Base-by-base conservation (phyloP, 2,113 vertebrate species). In the Pelmatolapia mariae region DNA sequence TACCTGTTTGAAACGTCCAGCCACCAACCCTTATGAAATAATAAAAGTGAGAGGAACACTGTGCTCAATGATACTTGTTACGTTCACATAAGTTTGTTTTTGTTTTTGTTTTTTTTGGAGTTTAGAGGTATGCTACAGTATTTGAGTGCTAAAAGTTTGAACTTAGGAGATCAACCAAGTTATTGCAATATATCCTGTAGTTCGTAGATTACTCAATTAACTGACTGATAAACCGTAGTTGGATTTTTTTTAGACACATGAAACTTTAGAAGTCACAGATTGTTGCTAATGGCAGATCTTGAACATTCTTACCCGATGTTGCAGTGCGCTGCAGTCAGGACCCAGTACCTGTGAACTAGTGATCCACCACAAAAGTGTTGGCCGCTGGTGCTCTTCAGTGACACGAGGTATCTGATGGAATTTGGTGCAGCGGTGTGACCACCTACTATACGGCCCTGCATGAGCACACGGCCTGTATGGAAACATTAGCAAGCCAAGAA, bases 271-370 rank as follows among this genome's bases (percentile, higher is more conserved):
- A 78, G 0, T 26, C 43, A 29, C 16, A 76, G 26, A 10, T 31
- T 29, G 43, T 7, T 76, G 10, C 15, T 11, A 47, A 76, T 76
- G 43, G 26, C 24, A 7, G 18, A 22, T n/a, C 9, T 24, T 79
- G 36, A 53, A n/a, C 15, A 43, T 8, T 82, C 96, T 97, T 94
- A 97, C 97, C 96, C 94, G 1, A 95, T 94, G 89, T 97, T 97
- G 93, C 97, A 98, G 84, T 98, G 97, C 6, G 98, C 98, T 11
- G 97, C 97, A 0, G 98, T 98, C 86, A 98, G 89, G 91, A 98
- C 97, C 97, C 98, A 98, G 88, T 92, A 96, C 61, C 87, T 92
- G 93, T 96, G 97, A 92, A 98, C 96, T 88, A 98, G 68, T 1
- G 97, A 97, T 19, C 98, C 98, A 1, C 97, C 97, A 2, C 97